A percentile compares a stretch with the other conserved stretches of the same genome.
Evolutionary conservation across 2,113 vertebrate species (phyloP).

Genomic region (Notothenia coriiceps): DNA sequence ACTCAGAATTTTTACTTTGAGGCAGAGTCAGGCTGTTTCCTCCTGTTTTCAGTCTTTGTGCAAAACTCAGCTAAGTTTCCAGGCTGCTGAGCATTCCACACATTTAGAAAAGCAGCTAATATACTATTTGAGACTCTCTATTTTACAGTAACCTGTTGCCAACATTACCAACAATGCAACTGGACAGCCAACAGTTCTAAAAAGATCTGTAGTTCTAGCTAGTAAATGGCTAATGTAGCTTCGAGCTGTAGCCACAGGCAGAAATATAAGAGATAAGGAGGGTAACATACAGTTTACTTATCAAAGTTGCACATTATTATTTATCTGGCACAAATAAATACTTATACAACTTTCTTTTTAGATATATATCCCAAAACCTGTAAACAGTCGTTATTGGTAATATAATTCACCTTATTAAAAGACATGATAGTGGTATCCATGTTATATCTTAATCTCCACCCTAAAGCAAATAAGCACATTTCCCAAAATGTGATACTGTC

Average conservation of each 20-base stretch:
- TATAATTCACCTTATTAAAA: not conserved
- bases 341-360: not conserved
- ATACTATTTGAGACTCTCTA: not conserved
- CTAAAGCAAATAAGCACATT: not conserved
- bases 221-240: not conserved
- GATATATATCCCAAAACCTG: not conserved
- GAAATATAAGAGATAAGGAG: not conserved
- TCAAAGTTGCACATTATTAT: not conserved
- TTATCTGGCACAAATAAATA: not conserved
- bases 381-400: not conserved
- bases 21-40: too few species aligned
- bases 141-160: not conserved
- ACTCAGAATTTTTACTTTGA: not conserved
- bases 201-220: not conserved
- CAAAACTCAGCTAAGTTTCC: too few species aligned
- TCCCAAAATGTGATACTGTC: not conserved
- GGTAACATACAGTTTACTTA: not conserved
- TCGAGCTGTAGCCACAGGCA: not conserved
- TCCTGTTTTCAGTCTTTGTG: too few species aligned
- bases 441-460: not conserved
- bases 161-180: not conserved
- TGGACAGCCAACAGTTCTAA: too few species aligned
- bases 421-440: not conserved
- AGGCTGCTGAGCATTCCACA: not conserved
- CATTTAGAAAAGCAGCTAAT: not conserved